A percentile compares a stretch with the other conserved stretches of the same genome.
Conservation (phyloP, 2,797 vertebrate genomes). For the Chaetodon trifasciatus region DNA sequence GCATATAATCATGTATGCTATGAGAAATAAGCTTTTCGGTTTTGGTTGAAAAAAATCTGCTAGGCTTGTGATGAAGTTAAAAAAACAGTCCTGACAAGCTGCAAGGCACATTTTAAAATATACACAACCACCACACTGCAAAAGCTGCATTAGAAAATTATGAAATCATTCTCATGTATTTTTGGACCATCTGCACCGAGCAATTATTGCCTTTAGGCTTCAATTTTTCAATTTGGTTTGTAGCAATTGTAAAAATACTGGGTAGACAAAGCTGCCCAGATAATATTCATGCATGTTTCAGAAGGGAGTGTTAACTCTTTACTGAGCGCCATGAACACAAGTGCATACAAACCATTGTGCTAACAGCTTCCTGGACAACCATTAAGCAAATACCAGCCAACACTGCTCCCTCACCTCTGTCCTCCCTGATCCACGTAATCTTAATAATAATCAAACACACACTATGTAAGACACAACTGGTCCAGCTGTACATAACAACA, state of each 20-base stretch:
- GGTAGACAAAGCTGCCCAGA: constrained; percentile 15
- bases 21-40: constrained; percentile 11
- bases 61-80: constrained; percentile 33
- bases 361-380: neutral
- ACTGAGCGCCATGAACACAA: neutral
- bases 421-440: too few species aligned
- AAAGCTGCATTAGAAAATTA: constrained; percentile 44
- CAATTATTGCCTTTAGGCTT: constrained; percentile 31
- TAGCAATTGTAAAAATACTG: constrained; percentile 19
- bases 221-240: constrained; percentile 33
- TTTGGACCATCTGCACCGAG: constrained; percentile 48
- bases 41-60: constrained; percentile 37
- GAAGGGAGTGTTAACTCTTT: neutral
- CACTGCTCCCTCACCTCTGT: neutral
- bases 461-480: too few species aligned
- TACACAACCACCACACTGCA: constrained; percentile 47
- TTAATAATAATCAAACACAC: too few species aligned
- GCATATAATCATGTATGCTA: neutral
- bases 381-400: neutral
- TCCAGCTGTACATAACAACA: neutral
- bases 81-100: constrained; percentile 34
- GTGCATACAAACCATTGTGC: neutral
- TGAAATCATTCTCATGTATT: constrained; percentile 50
- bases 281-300: neutral
- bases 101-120: constrained; percentile 64